Conservation (phyloP, 2,797 vertebrate species). For the Aselliscus stoliczkanus region DNA sequence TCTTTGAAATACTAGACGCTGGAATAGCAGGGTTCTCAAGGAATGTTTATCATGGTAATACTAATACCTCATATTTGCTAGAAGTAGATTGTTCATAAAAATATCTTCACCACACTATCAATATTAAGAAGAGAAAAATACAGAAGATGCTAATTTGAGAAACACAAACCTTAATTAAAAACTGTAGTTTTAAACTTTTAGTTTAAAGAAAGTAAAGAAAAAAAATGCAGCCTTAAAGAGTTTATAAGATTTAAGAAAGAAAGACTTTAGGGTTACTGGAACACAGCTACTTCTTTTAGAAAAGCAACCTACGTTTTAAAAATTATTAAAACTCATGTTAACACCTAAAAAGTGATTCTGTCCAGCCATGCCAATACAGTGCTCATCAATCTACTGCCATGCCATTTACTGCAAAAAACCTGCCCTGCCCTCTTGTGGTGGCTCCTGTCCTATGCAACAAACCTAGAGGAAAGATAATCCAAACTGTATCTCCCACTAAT, state of each 20-base stretch:
- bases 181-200: background rate
- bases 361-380: background rate
- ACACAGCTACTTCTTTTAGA: background rate
- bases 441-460: background rate
- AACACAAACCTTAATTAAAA: background rate
- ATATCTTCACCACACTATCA: background rate
- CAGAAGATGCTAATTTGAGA: background rate
- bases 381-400: background rate
- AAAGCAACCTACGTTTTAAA: background rate
- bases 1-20: background rate
- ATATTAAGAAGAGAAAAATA: background rate
- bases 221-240: background rate
- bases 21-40: background rate
- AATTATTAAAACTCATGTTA: background rate
- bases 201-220: background rate
- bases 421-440: background rate
- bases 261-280: background rate
- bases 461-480: background rate
- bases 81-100: background rate
- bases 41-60: background rate
- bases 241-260: background rate
- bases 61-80: background rate
- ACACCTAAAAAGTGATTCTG: background rate
- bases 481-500: background rate
- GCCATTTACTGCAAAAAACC: background rate